Base-by-base conservation (phyloP, 2,888 invertebrate genomes). In the Mimas tiliae region DNA sequence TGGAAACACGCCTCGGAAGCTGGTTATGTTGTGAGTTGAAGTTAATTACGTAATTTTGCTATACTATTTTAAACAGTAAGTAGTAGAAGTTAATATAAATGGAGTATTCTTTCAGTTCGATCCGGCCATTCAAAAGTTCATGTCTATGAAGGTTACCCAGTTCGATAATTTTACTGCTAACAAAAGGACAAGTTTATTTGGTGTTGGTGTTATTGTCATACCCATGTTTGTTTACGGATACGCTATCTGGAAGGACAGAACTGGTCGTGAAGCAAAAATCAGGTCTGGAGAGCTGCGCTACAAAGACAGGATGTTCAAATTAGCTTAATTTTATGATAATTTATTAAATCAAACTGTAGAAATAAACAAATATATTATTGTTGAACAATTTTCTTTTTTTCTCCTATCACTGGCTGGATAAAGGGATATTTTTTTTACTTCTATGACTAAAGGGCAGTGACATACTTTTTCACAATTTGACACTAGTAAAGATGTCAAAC, bases 251-350 rank as follows among this genome's bases (percentile, higher is more conserved):
- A 82, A 75, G 0, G 89, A 94, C 0, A 94, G 96, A 79, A 90
- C 92, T 3, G 69, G 74, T 0, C 85, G 91, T 51, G 97, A 97
- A 79, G 72, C 90, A 0, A 78, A 89, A 71, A 95, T 94, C 72
- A 94, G 97, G 69, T 95, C 93, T 63, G 97, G 98, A 34, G 95
- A 96, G 89, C 94, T 97, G 1, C 94, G 95, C 51, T 97, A 97
- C 89, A 95, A 93, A 78, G 97, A 97, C 80, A 95, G 97, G 78
- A 70, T 82, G 34, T 96, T 95, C 81, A 97, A 96, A 89, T 95
- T 96, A 69, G 85, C 91, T 67, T 96, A 95, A 81, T 51, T 64
- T 27, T n/a, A 11, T 9, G 58, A 55, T 66, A 70, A 55, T 48
- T 63, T 65, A 66, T 63, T 45, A 63, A 63, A 63, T 16, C 62